These are phyloP conservation scores for Anolis apletophallus DNA, from an alignment of 2,797 vertebrate genomes.

Conservation along the genomic window DNA sequence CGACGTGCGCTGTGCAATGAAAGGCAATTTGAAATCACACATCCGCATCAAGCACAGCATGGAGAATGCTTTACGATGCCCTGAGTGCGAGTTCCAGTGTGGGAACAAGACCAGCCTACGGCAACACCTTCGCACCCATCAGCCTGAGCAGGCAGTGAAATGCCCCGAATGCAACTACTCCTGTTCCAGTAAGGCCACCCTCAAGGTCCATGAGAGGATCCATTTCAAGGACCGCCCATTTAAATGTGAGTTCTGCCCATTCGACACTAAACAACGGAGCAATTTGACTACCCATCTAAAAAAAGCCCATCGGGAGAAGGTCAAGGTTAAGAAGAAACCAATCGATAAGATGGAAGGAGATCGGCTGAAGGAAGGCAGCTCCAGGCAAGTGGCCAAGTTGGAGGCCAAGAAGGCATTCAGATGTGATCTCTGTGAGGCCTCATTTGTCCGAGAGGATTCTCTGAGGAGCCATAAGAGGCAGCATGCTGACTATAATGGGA, in stretches of 20 bases:
- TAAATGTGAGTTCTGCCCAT: slow-evolving; percentile 88
- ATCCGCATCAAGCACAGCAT: slow-evolving; percentile 91
- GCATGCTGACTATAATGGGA: slow-evolving; percentile 79
- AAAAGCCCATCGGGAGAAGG: slow-evolving; percentile 88
- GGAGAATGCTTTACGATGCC: slow-evolving; percentile 86
- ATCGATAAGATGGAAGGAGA: slow-evolving; percentile 73
- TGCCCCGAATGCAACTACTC: slow-evolving; percentile 93
- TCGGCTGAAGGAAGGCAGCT: slow-evolving; percentile 75
- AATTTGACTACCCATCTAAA: slow-evolving; percentile 92
- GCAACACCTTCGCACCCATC: slow-evolving; percentile 90
- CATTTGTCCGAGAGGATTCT: slow-evolving; percentile 95
- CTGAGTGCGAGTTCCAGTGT: slow-evolving; percentile 91
- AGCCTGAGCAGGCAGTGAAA: slow-evolving; percentile 88
- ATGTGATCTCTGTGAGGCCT: slow-evolving; percentile 89
- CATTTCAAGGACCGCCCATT: slow-evolving; percentile 95
- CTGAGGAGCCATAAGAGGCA: slow-evolving; percentile 95
- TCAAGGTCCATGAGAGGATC: slow-evolving; percentile 91
- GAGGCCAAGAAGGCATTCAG: slow-evolving; percentile 91
- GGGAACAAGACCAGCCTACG: slow-evolving; percentile 90
- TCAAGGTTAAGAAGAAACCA: slow-evolving; percentile 72
- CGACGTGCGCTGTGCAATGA: slow-evolving; percentile 97
- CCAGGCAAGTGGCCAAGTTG: slow-evolving; percentile 88
- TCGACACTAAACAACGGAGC: slow-evolving; percentile 95
- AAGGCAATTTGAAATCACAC: slow-evolving; percentile 97
- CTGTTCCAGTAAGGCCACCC: slow-evolving; percentile 91